These are phyloP conservation scores for Cyclophora punctaria DNA, from an alignment of 2,888 invertebrate genomes.

Conservation along the genomic window DNA sequence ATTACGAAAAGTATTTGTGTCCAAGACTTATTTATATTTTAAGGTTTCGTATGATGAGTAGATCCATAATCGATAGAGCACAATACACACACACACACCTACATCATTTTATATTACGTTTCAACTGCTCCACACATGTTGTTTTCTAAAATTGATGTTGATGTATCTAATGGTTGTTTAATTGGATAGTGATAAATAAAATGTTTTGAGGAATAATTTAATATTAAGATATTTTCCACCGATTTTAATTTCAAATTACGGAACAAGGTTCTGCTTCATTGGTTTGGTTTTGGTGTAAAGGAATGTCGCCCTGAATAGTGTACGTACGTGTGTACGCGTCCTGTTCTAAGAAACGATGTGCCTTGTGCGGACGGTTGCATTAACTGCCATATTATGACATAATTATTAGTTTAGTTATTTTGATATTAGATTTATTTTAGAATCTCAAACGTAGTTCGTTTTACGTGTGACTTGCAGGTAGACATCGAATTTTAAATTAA, in stretches of 20 bases:
- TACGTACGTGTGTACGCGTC: constrained; percentile 13
- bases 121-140: not conserved
- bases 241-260: constrained; percentile 58
- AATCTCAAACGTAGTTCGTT: constrained; percentile 58
- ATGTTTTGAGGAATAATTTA: constrained; percentile 19
- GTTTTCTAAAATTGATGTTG: not conserved
- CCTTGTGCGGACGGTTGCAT: constrained; percentile 69
- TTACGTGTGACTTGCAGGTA: constrained; percentile 61
- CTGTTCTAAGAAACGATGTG: constrained; percentile 39
- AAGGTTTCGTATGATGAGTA: constrained; percentile 34
- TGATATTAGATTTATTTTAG: constrained; percentile 51
- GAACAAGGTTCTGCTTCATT: constrained; percentile 57
- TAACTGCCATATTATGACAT: constrained; percentile 75
- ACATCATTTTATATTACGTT: too few species aligned
- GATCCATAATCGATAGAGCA: constrained; percentile 8
- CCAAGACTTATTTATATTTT: constrained; percentile 59
- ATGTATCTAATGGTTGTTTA: not conserved
- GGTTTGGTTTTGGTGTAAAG: constrained; percentile 36
- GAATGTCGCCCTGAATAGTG: constrained; percentile 42
- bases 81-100: not conserved
- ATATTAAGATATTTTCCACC: constrained; percentile 57
- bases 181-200: constrained; percentile 3
- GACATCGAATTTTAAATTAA: constrained; percentile 61
- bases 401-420: constrained; percentile 53
- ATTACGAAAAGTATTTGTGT: constrained; percentile 56